These are phyloP conservation scores for Crepidodera aurea DNA, from an alignment of 2,888 invertebrate species.

Conservation along the genomic window DNA sequence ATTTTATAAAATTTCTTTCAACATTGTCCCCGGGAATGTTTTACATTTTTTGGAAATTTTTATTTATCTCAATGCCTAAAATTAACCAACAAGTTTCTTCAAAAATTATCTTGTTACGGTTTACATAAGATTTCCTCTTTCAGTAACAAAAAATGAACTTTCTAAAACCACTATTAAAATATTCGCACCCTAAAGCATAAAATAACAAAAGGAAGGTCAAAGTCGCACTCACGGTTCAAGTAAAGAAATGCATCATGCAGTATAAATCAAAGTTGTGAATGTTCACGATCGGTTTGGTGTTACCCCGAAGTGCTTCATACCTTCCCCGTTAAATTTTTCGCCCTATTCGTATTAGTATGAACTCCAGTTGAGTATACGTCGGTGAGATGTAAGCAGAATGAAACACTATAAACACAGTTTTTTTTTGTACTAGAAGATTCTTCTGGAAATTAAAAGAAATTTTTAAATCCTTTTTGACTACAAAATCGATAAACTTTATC, in stretches of 20 bases:
- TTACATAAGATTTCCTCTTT: too few species aligned
- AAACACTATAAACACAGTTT: not conserved
- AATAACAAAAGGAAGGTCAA: conserved; percentile 30
- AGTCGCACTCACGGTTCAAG: conserved; percentile 26
- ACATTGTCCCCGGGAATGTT: too few species aligned
- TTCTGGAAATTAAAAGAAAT: not conserved
- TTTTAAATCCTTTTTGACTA: not conserved
- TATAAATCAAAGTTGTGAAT: conserved; percentile 29
- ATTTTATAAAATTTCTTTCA: too few species aligned
- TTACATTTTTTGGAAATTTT: too few species aligned
- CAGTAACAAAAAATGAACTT: too few species aligned
- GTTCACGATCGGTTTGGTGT: conserved; percentile 31
- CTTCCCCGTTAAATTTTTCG: not conserved
- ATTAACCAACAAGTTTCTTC: too few species aligned
- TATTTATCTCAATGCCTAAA: too few species aligned
- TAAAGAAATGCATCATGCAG: conserved; percentile 25
- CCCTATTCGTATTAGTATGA: conserved; percentile 19
- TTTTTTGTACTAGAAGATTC: not conserved
- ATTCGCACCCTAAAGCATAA: too few species aligned
- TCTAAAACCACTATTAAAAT: too few species aligned
- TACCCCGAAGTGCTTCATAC: conserved; percentile 24
- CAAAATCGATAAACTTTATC: not conserved
- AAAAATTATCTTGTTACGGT: too few species aligned
- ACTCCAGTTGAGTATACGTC: conserved; percentile 3
- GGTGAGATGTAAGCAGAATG: conserved; percentile 14